Base-by-base conservation (phyloP, 2,888 invertebrate species). In the Ennomos erosarius region DNA sequence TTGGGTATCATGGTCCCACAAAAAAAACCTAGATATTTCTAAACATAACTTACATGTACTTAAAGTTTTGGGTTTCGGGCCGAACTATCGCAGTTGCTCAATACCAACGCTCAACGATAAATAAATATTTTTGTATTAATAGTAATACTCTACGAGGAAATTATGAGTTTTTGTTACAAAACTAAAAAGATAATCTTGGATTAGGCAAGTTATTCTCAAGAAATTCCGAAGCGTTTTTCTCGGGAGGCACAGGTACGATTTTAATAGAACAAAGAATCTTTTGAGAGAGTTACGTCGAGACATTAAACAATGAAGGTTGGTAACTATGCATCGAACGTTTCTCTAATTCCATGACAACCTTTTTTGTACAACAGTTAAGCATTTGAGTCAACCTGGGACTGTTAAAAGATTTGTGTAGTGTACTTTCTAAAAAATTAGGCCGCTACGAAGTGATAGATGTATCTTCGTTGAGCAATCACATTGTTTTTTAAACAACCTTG, bases 181-280 rank as follows among this genome's bases (percentile, higher is more conserved):
- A 55, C 37, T 49, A 38, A 40, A 37, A 53, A 48, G 43, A 56
- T 51, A 55, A 44, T 54, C 56, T 43, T 55, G 60, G 62, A 64
- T 55, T 53, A 60, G 45, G 46, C 33, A 10, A 34, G 55, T 46
- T 55, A 58, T 47, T 57, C 49, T 34, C 46, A 58, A 50, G 47
- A 58, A 54, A 53, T 46, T 9, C 45, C 67, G 56, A 69, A 73
- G 55, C 62, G 49, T 62, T 69, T 47, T 36, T 59, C 45, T 62
- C 62, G 35, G 34, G 48, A 40, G 13, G 36, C 33, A 26, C 5
- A 54, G 50, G 46, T 45, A 12, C 33, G 26, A 53, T 63, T 43
- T 45, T 59, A 65, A 58, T 61, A 65, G 50, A 62, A 58, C 47
- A 52, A 58, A 59, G 57, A 65, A 64, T 59, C 62, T 44, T 35